Conservation (phyloP, 2,113 vertebrate species). For the Podiceps cristatus region DNA sequence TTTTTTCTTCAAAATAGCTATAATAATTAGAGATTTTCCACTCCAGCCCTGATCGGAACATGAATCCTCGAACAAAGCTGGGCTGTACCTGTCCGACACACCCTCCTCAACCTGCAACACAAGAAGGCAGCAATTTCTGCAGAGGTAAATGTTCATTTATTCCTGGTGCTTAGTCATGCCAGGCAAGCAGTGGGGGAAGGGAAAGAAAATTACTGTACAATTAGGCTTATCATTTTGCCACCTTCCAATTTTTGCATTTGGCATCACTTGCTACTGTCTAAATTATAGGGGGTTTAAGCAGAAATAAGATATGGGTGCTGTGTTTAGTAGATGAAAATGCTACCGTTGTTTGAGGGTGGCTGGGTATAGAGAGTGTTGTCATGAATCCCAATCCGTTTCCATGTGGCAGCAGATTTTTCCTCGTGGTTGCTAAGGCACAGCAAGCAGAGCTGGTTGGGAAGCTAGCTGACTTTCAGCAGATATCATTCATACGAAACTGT, state of each 20-base stretch:
- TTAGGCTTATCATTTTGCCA: neutral
- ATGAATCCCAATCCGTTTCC: conserved; percentile 60
- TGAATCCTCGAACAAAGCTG: neutral
- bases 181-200: neutral
- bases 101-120: neutral
- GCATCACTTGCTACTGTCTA: neutral
- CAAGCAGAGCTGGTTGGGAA: conserved; percentile 49
- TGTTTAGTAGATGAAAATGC: neutral
- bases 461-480: conserved; percentile 39
- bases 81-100: neutral
- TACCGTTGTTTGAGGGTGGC: neutral
- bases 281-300: neutral
- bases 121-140: neutral
- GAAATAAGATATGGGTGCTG: neutral
- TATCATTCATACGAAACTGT: neutral
- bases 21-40: neutral
- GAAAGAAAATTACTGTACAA: neutral
- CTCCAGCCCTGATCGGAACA: neutral
- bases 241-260: neutral
- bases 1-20: neutral
- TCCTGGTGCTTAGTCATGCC: neutral
- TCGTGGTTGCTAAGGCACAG: conserved; percentile 61
- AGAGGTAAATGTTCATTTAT: neutral
- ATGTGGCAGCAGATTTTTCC: conserved; percentile 63
- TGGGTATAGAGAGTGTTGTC: neutral